A percentile compares a stretch with the other conserved stretches of the same genome.
These are phyloP conservation scores for Hydrotaea diabolus DNA, from an alignment of 2,888 invertebrate species.

Conservation along the genomic window DNA sequence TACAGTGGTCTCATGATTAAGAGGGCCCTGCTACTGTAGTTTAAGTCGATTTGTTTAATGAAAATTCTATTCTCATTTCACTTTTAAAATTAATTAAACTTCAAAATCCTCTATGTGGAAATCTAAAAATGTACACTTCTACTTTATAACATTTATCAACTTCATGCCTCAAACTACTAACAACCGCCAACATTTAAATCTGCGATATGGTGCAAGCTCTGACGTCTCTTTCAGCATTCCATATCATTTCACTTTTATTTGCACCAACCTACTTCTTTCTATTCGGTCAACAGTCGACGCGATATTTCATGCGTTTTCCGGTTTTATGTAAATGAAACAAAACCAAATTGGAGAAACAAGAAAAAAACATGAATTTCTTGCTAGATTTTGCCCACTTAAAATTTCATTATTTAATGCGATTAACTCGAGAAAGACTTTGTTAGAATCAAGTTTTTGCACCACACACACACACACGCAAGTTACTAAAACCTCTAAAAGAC, in stretches of 20 bases:
- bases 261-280: slow-evolving; percentile 25
- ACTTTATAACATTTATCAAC: no score
- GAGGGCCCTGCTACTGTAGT: no score
- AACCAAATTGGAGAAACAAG: background rate
- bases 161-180: no score
- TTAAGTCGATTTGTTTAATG: no score
- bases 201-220: background rate
- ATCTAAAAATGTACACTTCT: no score
- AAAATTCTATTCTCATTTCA: no score
- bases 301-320: slow-evolving; percentile 36
- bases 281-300: slow-evolving; percentile 5
- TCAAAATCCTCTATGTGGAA: no score
- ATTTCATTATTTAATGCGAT: slow-evolving; percentile 34
- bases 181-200: no score
- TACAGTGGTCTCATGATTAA: no score
- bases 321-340: slow-evolving; percentile 27
- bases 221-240: slow-evolving; percentile 15
- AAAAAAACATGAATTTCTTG: slow-evolving; percentile 31
- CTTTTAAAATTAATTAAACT: no score
- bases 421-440: background rate
- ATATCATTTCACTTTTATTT: slow-evolving; percentile 19
- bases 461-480: background rate
- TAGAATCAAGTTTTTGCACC: slow-evolving; percentile 34
- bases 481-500: background rate
- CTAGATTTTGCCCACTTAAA: slow-evolving; percentile 40